These are phyloP conservation scores for Mus spicilegus DNA, from an alignment of 2,113 vertebrate genomes.

Conservation along the genomic window DNA sequence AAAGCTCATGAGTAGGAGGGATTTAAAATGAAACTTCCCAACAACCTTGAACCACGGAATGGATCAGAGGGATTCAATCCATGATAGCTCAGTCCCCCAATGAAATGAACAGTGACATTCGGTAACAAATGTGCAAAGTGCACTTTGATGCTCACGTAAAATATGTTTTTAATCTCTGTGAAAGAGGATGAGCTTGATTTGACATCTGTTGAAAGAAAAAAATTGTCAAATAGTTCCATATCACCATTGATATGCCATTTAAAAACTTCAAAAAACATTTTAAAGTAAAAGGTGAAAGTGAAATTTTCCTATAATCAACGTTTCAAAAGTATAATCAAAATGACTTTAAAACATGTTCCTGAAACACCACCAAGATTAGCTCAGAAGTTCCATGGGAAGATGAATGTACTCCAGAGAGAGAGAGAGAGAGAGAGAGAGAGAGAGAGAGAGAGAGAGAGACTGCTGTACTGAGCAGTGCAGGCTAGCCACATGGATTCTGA, in stretches of 20 bases:
- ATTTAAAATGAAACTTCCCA: background rate
- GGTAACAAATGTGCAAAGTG: background rate
- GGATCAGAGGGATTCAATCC: background rate
- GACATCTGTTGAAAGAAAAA: background rate
- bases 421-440: too few species aligned
- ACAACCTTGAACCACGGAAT: background rate
- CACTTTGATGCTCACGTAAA: background rate
- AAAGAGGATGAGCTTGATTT: background rate
- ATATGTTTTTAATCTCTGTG: slow-evolving; percentile 15
- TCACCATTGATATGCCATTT: slow-evolving; percentile 21
- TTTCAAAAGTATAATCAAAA: slow-evolving; percentile 45
- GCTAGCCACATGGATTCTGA: background rate
- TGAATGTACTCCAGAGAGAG: background rate
- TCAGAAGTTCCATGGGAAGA: background rate
- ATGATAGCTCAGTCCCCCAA: background rate
- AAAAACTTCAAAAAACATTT: slow-evolving; percentile 26
- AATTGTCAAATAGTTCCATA: background rate
- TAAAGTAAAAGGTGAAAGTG: slow-evolving; percentile 11
- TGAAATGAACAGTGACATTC: background rate
- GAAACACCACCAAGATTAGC: slow-evolving; percentile 12
- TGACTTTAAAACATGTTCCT: background rate
- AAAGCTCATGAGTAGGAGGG: background rate
- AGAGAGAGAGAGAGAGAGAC: background rate
- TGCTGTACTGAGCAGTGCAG: too few species aligned
- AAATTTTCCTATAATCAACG: background rate